Evolutionary conservation across 2,113 vertebrate species (phyloP).

Genomic region (Narcine bancroftii): DNA sequence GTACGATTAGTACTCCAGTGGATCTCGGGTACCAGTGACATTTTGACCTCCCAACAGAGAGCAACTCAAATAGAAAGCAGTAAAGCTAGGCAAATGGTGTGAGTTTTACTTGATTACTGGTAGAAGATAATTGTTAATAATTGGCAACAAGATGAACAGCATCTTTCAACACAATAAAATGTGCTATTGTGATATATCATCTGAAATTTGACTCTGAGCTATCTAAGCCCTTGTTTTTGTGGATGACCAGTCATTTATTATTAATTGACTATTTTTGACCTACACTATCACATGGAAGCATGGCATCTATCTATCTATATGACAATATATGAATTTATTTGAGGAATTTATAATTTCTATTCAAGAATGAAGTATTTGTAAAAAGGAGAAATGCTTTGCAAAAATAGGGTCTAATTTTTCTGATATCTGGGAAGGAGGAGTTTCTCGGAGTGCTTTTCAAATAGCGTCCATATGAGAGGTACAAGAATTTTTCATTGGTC

Average conservation of each 20-base stretch:
- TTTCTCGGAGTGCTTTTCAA: neutral
- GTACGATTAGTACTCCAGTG: neutral
- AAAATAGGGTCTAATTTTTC: neutral
- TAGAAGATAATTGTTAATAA: neutral
- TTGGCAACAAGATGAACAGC: neutral
- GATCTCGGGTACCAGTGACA: neutral
- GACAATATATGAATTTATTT: neutral
- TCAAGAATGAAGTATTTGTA: neutral
- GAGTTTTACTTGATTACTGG: neutral
- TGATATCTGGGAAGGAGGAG: neutral
- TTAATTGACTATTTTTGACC: too few relatives aligned
- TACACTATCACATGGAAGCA: too few relatives aligned
- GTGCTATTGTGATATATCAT: neutral
- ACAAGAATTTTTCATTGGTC: neutral
- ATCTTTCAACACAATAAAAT: neutral
- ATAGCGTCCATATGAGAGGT: conserved; percentile 18
- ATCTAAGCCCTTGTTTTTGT: neutral
- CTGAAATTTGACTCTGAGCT: neutral
- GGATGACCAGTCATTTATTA: too few relatives aligned
- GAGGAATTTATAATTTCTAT: neutral
- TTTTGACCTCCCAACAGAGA: neutral
- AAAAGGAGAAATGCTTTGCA: neutral
- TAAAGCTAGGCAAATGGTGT: neutral
- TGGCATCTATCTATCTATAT: neutral
- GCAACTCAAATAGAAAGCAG: neutral